Evolutionary conservation across 35 echinoderm and acorn worm genomes (phyloP).

Genomic region (Eucidaris tribuloides): DNA sequence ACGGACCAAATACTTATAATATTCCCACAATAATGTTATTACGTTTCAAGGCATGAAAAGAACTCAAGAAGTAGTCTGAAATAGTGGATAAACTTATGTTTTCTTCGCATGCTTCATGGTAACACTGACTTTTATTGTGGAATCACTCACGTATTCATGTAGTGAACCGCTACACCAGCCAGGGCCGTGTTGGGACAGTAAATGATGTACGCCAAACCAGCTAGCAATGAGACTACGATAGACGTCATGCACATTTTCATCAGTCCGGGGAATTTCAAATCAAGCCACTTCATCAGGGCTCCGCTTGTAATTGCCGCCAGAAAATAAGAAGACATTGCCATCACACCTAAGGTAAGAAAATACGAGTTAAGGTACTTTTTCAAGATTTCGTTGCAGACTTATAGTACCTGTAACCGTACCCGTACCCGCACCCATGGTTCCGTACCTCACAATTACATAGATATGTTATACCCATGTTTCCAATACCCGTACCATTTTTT

Average conservation of each 20-base stretch:
- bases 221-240: conserved; percentile 23
- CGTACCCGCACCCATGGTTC: background rate
- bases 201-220: conserved; percentile 20
- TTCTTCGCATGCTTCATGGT: no score
- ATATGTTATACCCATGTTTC: background rate
- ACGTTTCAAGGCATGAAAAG: no score
- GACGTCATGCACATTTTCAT: conserved; percentile 39
- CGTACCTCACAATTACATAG: no score
- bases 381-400: background rate
- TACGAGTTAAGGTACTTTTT: background rate
- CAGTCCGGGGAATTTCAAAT: conserved; percentile 43
- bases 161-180: conserved; percentile 68
- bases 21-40: no score
- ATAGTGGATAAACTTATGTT: no score
- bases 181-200: conserved; percentile 48
- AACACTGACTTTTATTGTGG: no score
- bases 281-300: conserved; percentile 46
- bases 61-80: no score
- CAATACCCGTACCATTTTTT: background rate
- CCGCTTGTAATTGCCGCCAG: conserved; percentile 48
- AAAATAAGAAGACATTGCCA: conserved; percentile 52
- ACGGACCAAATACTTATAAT: no score
- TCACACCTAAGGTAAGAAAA: conserved; percentile 26
- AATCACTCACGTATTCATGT: conserved; percentile 53
- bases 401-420: background rate